Base-by-base conservation (phyloP, 2,797 vertebrate species). In the Pangasius mekongensis region DNA sequence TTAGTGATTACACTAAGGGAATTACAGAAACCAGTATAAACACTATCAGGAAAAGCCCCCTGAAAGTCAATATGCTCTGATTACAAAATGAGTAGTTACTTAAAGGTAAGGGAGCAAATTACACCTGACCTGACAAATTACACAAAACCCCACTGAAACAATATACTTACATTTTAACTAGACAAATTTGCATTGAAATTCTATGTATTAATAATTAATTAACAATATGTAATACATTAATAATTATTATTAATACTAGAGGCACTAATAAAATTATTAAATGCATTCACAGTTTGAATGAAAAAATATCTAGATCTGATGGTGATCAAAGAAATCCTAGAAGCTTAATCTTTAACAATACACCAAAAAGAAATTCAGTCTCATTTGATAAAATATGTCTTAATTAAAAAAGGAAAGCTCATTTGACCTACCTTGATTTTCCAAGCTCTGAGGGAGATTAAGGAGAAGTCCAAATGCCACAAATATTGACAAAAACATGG, bases 361-460 rank as follows among this genome's bases (percentile, higher is more conserved):
- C 13, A 52, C 47, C 27, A 78, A 30, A 49, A 82, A 22, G 7
- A 62, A 56, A 16, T 56, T 78, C 8, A 36, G 30, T 60, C 18
- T 39, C 18, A 43, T 52, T 60, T 60, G 30, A 22, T 18, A 14
- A 77, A 71, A 2, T 14, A 71, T 69, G 7, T 43, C 7, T 67
- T 24, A 77, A 39, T 39, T 62, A 22, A 20, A 58, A 58, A 27
- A 86, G 47, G 30, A 81, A 77, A 1, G 10, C 27, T 62, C 1
- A 39, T 49, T 80, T 92, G 91, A 95, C 95, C 93, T 94, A 96
- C 96, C 96, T 91, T 87, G 89, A 89, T 85, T 91, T 90, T 94
- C 94, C 91, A 86, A 89, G 92, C 91, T 92, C 91, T 94, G 93
- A 92, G 91, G 90, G 91, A 94, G 88, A 91, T 93, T 94, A 87